These are phyloP conservation scores for Oedothorax gibbosus DNA, from an alignment of 1,140 invertebrate genomes.

Conservation along the genomic window DNA sequence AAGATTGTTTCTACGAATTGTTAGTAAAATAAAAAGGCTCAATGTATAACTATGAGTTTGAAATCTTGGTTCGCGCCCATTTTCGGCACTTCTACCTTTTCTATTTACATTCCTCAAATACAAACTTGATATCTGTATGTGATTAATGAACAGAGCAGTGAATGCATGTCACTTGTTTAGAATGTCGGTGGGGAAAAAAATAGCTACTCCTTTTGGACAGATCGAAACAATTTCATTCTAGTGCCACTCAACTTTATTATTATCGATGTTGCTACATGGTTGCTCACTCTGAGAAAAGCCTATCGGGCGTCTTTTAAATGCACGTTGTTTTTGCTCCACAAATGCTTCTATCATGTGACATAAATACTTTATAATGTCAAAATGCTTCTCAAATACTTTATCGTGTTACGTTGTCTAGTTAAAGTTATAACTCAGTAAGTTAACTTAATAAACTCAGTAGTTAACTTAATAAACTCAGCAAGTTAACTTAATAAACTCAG, in stretches of 20 bases:
- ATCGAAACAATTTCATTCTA: slow-evolving; percentile 36
- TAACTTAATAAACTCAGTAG: no score
- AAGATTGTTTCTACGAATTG: no score
- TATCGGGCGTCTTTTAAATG: slow-evolving; percentile 22
- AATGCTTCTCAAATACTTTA: no score
- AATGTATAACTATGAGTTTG: no score
- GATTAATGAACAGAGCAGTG: slow-evolving; percentile 34
- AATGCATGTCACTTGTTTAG: slow-evolving; percentile 43
- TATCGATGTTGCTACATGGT: slow-evolving; percentile 39
- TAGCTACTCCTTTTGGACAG: slow-evolving; percentile 6
- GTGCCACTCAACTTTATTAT: slow-evolving; percentile 1
- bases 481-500: no score
- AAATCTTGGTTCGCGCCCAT: not conserved
- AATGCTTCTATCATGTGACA: slow-evolving; percentile 1
- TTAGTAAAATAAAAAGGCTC: no score
- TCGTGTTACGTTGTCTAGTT: no score
- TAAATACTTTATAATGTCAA: no score
- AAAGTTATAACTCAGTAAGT: no score
- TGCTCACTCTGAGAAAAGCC: not conserved
- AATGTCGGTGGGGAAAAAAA: slow-evolving; percentile 7
- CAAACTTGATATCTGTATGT: not conserved
- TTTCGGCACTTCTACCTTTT: not conserved
- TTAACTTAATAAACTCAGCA: no score
- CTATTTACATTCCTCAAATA: slow-evolving; percentile 14
- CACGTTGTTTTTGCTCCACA: slow-evolving; percentile 38